phyloP scores from a whole-genome alignment of 37 sponge, comb jelly and placozoan genomes.

The Tethya wilhelma region DNA sequence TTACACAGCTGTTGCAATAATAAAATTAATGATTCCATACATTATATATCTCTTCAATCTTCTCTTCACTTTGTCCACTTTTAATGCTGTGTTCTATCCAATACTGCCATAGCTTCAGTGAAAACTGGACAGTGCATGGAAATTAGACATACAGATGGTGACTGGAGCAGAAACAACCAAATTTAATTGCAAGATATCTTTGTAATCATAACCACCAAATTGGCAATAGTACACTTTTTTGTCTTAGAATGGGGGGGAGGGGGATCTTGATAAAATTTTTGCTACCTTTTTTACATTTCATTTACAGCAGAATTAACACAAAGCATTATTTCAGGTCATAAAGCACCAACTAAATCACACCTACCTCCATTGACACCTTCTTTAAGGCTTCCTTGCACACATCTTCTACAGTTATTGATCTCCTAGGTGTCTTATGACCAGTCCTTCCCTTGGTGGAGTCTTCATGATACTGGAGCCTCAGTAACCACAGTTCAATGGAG shows the following conservation, averaged over 20 bases:
- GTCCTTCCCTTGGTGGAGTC: neutral
- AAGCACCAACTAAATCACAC: neutral
- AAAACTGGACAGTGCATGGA: constrained; percentile 8
- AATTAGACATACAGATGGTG: neutral
- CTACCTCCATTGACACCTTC: constrained; percentile 29
- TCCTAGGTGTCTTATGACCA: neutral
- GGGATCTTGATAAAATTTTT: neutral
- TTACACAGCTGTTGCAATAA: neutral
- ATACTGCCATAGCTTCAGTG: constrained; percentile 49
- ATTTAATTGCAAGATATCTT: neutral
- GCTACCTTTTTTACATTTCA: neutral
- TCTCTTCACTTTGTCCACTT: neutral
- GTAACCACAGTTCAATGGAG: constrained; percentile 29
- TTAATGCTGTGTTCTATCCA: constrained; percentile 29
- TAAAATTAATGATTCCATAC: constrained; percentile 14
- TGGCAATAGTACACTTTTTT: neutral
- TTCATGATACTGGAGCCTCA: constrained; percentile 11
- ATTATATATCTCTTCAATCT: constrained; percentile 30
- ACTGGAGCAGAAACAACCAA: neutral
- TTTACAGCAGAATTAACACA: neutral
- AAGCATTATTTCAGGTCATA: neutral
- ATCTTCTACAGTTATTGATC: neutral
- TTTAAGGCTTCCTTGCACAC: constrained; percentile 30
- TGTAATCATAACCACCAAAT: neutral
- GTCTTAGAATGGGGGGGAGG: no score